Conservation (phyloP, 2,888 invertebrate species). For the Macaria liturata region DNA sequence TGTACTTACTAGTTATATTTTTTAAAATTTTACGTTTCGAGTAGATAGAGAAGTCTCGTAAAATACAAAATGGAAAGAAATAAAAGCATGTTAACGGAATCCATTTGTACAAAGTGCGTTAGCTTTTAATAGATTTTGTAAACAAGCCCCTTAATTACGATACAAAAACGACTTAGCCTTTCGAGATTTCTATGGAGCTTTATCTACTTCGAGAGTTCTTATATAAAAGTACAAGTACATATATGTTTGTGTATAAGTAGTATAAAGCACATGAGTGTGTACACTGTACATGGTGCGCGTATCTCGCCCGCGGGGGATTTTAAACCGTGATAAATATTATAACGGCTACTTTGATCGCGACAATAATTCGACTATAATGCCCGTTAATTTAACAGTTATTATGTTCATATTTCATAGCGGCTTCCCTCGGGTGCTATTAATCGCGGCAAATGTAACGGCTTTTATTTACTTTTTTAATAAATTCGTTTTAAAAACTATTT, state of each 20-base stretch:
- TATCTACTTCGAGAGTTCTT: too few relatives aligned
- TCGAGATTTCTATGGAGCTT: too few relatives aligned
- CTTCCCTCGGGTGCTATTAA: slow-evolving; percentile 37
- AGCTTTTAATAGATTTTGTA: too few relatives aligned
- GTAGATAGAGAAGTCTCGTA: too few relatives aligned
- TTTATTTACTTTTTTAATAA: slow-evolving; percentile 42
- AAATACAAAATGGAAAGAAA: too few relatives aligned
- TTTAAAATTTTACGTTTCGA: too few relatives aligned
- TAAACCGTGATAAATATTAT: slow-evolving; percentile 20
- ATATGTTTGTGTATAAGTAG: too few relatives aligned
- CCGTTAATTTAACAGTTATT: slow-evolving; percentile 25
- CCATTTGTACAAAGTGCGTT: too few relatives aligned
- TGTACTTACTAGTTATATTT: slow-evolving; percentile 11
- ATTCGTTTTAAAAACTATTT: slow-evolving; percentile 29
- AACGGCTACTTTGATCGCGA: slow-evolving; percentile 24
- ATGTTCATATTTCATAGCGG: slow-evolving; percentile 27
- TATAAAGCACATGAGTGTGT: slow-evolving; percentile 3
- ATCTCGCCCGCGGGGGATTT: slow-evolving; percentile 16
- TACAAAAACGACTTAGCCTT: too few relatives aligned
- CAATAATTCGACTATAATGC: slow-evolving; percentile 24
- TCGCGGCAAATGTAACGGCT: slow-evolving; percentile 34
- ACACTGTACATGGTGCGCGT: slow-evolving; percentile 11
- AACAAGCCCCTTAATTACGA: too few relatives aligned
- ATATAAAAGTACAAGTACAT: too few relatives aligned
- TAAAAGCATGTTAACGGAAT: too few relatives aligned